A percentile compares a stretch with the other conserved stretches of the same genome.
Evolutionary conservation across 1,140 invertebrate genomes (phyloP).

Genomic region (Drosophila willistoni): DNA sequence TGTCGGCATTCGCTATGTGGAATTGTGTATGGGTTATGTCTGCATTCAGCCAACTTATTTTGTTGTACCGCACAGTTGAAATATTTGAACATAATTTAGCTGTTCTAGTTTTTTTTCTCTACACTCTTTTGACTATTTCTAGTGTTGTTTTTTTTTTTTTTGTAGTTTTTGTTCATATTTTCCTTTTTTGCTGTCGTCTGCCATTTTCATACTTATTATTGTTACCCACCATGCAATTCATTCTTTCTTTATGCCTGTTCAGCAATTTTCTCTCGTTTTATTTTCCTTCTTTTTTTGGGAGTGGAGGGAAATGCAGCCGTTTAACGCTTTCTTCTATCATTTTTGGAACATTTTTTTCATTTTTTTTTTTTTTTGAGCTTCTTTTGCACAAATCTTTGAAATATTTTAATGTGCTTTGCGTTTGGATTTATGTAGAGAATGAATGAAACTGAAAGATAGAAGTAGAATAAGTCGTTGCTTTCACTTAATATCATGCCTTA

Average conservation of each 20-base stretch:
- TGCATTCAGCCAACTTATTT: slow-evolving; percentile 31
- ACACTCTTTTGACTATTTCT: slow-evolving; percentile 17
- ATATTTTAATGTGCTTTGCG: slow-evolving; percentile 58
- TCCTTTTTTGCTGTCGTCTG: slow-evolving; percentile 36
- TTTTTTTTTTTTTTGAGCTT: slow-evolving; percentile 8
- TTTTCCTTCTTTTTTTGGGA: not conserved
- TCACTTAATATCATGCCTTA: slow-evolving; percentile 50
- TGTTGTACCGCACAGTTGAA: slow-evolving; percentile 29
- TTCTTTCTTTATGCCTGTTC: slow-evolving; percentile 43
- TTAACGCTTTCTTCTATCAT: slow-evolving; percentile 21
- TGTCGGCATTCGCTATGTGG: slow-evolving; percentile 3
- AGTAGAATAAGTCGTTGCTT: not conserved
- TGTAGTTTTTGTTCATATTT: not conserved
- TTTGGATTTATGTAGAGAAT: slow-evolving; percentile 49
- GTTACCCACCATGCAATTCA: slow-evolving; percentile 44
- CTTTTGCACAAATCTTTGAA: slow-evolving; percentile 49
- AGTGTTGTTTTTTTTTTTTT: slow-evolving; percentile 17
- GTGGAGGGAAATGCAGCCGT: slow-evolving; percentile 42
- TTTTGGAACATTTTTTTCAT: not conserved
- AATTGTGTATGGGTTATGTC: slow-evolving; percentile 10
- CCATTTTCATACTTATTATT: slow-evolving; percentile 33
- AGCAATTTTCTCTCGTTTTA: slow-evolving; percentile 31
- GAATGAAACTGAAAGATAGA: not conserved
- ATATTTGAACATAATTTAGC: slow-evolving; percentile 49
- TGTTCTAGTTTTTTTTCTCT: slow-evolving; percentile 22